Conservation (phyloP, 35 echinoderm and acorn worm species). For the Apostichopus californicus region DNA sequence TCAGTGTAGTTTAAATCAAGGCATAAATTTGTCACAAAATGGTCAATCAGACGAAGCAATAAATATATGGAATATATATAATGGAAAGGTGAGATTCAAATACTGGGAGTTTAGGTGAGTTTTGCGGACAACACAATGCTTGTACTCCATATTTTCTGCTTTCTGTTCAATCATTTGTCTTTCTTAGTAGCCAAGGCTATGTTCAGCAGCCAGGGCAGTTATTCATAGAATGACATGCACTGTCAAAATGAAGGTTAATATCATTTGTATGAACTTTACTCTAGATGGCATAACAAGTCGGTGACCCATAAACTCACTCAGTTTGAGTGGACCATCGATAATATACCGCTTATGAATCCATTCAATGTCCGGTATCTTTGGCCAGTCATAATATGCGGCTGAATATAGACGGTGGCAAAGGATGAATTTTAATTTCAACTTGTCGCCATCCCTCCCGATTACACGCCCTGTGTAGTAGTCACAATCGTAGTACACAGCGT, state of each 20-base stretch:
- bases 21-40: constrained; percentile 10
- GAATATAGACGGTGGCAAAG: constrained; percentile 5
- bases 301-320: constrained; percentile 18
- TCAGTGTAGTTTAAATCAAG: background rate
- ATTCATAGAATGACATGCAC: constrained; percentile 30
- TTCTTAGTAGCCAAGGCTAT: constrained; percentile 3
- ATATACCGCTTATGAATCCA: constrained; percentile 32
- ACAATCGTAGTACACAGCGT: constrained; percentile 35
- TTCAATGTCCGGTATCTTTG: constrained; percentile 34
- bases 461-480: constrained; percentile 27
- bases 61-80: background rate
- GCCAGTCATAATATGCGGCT: constrained; percentile 17
- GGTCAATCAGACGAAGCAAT: constrained; percentile 17
- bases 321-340: constrained; percentile 40
- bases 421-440: constrained; percentile 29
- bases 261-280: constrained; percentile 18
- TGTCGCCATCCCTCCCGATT: constrained; percentile 27
- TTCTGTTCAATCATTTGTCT: constrained; percentile 18
- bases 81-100: constrained; percentile 23
- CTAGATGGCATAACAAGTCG: constrained; percentile 30
- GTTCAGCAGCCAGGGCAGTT: constrained; percentile 19
- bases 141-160: background rate
- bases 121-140: constrained; percentile 6
- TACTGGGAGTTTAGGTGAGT: constrained; percentile 23
- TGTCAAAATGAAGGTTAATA: constrained; percentile 18